These are phyloP conservation scores for Andrena flavipes DNA, from an alignment of 2,888 invertebrate species.

Conservation along the genomic window DNA sequence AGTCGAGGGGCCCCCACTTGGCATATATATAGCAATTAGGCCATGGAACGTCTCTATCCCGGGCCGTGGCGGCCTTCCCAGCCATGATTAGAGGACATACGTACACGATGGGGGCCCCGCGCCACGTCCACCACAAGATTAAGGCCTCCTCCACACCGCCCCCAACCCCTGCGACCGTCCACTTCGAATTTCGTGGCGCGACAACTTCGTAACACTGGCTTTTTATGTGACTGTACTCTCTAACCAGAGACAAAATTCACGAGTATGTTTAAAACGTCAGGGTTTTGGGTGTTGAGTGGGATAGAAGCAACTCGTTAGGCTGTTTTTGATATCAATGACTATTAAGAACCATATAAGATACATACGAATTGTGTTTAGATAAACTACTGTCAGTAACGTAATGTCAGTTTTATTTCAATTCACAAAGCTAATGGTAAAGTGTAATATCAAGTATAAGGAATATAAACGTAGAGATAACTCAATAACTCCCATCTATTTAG, in stretches of 20 bases:
- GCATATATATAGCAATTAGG: slow-evolving; percentile 80
- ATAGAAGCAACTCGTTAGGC: neutral
- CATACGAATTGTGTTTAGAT: neutral
- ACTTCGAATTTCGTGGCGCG: slow-evolving; percentile 50
- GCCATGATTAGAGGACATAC: slow-evolving; percentile 81
- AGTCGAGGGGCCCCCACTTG: slow-evolving; percentile 59
- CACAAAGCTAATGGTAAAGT: too few relatives aligned
- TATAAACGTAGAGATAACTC: too few relatives aligned
- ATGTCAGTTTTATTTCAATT: neutral
- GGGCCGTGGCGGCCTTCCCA: slow-evolving; percentile 77
- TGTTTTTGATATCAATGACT: neutral
- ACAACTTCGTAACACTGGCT: slow-evolving; percentile 59
- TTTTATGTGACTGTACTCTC: slow-evolving; percentile 49
- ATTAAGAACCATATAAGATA: too few relatives aligned
- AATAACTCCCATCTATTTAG: too few relatives aligned
- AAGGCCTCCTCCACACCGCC: slow-evolving; percentile 69
- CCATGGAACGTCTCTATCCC: slow-evolving; percentile 80
- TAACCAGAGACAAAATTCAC: slow-evolving; percentile 15
- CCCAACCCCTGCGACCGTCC: slow-evolving; percentile 38
- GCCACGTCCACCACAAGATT: slow-evolving; percentile 62
- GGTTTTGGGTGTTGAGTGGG: too few relatives aligned
- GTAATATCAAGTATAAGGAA: too few relatives aligned
- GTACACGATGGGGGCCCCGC: slow-evolving; percentile 65
- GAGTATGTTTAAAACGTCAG: neutral
- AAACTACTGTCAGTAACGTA: neutral